phyloP scores from a whole-genome alignment of 2,113 vertebrate species.

The Istiophorus platypterus region DNA sequence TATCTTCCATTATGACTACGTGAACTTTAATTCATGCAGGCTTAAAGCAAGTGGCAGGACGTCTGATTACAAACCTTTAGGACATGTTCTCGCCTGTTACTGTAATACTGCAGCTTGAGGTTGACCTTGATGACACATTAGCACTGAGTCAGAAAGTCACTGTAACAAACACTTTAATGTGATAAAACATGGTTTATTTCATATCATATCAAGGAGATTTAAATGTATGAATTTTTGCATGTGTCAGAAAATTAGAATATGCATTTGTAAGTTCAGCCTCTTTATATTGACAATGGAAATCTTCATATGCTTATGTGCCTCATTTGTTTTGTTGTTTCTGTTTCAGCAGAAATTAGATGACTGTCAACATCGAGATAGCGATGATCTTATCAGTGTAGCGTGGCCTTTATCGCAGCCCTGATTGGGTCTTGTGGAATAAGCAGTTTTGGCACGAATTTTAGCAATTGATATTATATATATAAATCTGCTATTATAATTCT shows the following conservation, averaged over 20 bases:
- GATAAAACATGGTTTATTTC: too few species aligned
- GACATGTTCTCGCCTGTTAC: background rate
- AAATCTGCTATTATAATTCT: too few species aligned
- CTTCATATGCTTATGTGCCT: background rate
- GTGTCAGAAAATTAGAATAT: background rate
- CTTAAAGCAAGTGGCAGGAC: background rate
- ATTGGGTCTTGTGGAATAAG: background rate
- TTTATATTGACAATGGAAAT: slow-evolving; percentile 2
- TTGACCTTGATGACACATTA: background rate
- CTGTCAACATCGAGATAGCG: background rate
- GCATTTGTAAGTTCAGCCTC: background rate
- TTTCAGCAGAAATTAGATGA: background rate
- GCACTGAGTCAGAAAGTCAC: background rate
- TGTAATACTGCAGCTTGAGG: background rate
- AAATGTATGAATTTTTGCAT: too few species aligned
- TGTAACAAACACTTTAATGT: background rate
- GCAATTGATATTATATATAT: too few species aligned
- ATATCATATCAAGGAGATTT: too few species aligned
- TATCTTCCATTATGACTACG: too few species aligned
- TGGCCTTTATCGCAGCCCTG: background rate
- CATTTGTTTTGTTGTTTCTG: slow-evolving; percentile 1
- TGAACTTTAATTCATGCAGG: background rate
- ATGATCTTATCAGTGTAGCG: background rate
- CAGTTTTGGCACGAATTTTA: background rate
- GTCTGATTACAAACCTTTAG: background rate